Evolutionary conservation across 2,113 vertebrate species (phyloP).

Genomic region (Condylura cristata): DNA sequence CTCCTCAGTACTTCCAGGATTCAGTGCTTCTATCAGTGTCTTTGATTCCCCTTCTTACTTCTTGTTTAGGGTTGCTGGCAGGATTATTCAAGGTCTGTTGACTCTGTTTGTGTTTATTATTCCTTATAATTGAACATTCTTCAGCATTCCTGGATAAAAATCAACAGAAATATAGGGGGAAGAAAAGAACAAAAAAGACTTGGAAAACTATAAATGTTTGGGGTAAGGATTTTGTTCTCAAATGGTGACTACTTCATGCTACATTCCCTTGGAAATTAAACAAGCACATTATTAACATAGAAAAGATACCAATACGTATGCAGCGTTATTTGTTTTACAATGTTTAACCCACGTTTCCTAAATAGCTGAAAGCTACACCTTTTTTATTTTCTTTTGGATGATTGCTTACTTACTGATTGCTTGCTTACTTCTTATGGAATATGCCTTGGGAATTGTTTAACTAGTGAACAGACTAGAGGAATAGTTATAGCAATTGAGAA

Average conservation of each 20-base stretch:
- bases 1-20: not conserved
- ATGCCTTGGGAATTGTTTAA: not conserved
- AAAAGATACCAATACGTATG: not conserved
- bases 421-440: not conserved
- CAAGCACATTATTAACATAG: not conserved
- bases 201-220: not conserved
- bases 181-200: not conserved
- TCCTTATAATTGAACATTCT: not conserved
- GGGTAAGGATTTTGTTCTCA: not conserved
- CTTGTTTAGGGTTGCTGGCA: not conserved
- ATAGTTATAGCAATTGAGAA: too few relatives aligned
- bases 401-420: not conserved
- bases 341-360: not conserved
- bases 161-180: not conserved
- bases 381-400: not conserved
- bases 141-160: not conserved
- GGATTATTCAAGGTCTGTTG: not conserved
- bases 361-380: not conserved
- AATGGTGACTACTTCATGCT: not conserved
- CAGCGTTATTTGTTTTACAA: not conserved
- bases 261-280: not conserved
- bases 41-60: not conserved
- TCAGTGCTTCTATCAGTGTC: not conserved
- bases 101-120: not conserved
- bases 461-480: not conserved